Conservation (phyloP, 2,113 vertebrate species). For the Gila orcuttii region DNA sequence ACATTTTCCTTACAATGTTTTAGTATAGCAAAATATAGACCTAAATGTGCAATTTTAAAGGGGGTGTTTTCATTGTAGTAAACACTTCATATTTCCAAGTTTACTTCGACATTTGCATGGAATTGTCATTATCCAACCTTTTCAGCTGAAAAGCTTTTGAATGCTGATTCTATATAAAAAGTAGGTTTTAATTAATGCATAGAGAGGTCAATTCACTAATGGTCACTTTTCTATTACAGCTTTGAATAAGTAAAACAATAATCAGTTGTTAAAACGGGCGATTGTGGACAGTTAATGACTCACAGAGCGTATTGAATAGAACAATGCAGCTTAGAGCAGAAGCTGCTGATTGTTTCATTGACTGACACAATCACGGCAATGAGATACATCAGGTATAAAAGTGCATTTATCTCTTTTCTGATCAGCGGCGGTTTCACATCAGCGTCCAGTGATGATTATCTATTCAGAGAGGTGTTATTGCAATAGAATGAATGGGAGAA, state of each 20-base stretch:
- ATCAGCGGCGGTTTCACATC: background rate
- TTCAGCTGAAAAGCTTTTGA: background rate
- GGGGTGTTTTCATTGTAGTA: background rate
- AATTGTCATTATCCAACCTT: background rate
- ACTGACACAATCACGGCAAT: constrained; percentile 42
- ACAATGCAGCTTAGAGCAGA: constrained; percentile 4
- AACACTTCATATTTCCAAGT: background rate
- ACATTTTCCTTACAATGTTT: background rate
- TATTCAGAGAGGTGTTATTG: constrained; percentile 41
- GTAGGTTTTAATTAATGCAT: background rate
- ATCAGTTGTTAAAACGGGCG: constrained; percentile 32
- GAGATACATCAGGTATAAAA: constrained; percentile 32
- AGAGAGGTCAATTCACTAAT: constrained; percentile 17
- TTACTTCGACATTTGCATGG: background rate
- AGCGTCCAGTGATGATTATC: constrained; percentile 30
- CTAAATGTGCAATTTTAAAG: background rate
- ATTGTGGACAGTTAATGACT: constrained; percentile 29
- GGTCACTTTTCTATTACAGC: constrained; percentile 8
- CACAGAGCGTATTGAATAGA: constrained; percentile 4
- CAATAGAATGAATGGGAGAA: constrained; percentile 3
- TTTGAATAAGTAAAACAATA: constrained; percentile 32
- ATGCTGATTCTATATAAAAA: constrained; percentile 17
- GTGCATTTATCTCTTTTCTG: constrained; percentile 21
- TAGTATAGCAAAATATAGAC: background rate
- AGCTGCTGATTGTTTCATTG: constrained; percentile 47